These are phyloP conservation scores for Sturnus vulgaris DNA, from an alignment of 2,113 vertebrate species.

Conservation along the genomic window DNA sequence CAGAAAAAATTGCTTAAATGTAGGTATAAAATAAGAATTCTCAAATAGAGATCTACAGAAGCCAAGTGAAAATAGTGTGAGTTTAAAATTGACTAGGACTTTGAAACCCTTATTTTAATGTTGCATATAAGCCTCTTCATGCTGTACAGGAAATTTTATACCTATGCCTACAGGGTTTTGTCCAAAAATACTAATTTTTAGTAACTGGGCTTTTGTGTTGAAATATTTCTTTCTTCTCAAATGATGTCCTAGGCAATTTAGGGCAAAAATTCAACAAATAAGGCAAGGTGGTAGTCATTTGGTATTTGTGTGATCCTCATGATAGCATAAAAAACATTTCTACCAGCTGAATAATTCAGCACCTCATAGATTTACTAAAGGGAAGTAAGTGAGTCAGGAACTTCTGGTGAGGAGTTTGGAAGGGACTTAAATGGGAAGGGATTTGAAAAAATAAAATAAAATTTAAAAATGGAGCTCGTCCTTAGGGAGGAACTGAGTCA, in stretches of 20 bases:
- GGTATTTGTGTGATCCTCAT: not conserved
- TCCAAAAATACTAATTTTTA: not conserved
- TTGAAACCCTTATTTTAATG: not conserved
- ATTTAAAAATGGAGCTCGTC: not conserved
- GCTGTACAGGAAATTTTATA: not conserved
- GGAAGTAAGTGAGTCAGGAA: not conserved
- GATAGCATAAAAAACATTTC: not conserved
- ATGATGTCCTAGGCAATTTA: not conserved
- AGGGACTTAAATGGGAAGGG: not conserved
- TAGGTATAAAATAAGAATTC: not conserved
- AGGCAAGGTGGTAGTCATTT: not conserved
- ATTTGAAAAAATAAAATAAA: not conserved
- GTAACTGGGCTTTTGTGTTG: accelerated
- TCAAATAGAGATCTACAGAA: not conserved
- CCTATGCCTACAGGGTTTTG: not conserved
- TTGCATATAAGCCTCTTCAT: not conserved
- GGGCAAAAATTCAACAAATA: not conserved
- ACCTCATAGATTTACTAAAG: not conserved
- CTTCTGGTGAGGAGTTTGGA: not conserved
- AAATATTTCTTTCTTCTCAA: not conserved
- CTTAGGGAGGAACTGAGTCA: not conserved
- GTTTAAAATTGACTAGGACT: not conserved
- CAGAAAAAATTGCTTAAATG: not conserved
- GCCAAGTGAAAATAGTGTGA: not conserved
- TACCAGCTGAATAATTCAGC: not conserved